A percentile compares a stretch with the other conserved stretches of the same genome.
phyloP scores from a whole-genome alignment of 2,113 vertebrate genomes.

The Esox niger region DNA sequence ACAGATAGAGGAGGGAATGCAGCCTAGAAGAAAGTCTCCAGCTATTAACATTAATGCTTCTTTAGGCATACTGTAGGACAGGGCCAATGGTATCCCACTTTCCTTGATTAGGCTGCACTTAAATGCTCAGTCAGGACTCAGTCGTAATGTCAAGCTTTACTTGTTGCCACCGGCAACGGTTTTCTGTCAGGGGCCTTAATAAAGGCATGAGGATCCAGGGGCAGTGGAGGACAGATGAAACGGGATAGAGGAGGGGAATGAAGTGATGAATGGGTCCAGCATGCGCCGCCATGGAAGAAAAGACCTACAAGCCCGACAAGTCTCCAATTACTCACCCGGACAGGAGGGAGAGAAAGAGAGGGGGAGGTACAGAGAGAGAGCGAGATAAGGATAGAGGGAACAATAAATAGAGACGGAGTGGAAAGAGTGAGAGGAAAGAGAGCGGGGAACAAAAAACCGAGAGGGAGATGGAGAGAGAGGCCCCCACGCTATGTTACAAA shows the following conservation, averaged over 20 bases:
- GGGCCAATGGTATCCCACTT: background rate
- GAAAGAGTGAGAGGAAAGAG: background rate
- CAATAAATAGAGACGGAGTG: background rate
- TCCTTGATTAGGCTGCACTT: constrained; percentile 4
- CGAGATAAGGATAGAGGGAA: background rate
- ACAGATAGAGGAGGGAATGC: background rate
- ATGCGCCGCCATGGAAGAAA: constrained; percentile 17
- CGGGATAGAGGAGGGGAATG: background rate
- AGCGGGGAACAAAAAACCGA: background rate
- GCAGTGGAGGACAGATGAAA: constrained; percentile 2
- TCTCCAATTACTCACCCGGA: constrained; percentile 16
- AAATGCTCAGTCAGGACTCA: constrained; percentile 5
- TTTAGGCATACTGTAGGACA: background rate
- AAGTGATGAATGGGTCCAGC: constrained; percentile 19
- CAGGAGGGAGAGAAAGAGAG: background rate
- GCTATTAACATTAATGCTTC: background rate
- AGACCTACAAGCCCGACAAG: constrained; percentile 16
- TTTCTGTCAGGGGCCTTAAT: constrained; percentile 17
- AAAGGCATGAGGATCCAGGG: constrained; percentile 14
- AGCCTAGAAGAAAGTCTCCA: background rate
- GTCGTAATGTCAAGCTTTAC: constrained; percentile 3
- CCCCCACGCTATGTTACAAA: background rate
- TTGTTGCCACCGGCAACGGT: background rate
- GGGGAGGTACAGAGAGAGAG: background rate
- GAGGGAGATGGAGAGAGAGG: background rate